Evolutionary conservation across 2,888 invertebrate genomes (phyloP).

Genomic region (Polia nebulosa): DNA sequence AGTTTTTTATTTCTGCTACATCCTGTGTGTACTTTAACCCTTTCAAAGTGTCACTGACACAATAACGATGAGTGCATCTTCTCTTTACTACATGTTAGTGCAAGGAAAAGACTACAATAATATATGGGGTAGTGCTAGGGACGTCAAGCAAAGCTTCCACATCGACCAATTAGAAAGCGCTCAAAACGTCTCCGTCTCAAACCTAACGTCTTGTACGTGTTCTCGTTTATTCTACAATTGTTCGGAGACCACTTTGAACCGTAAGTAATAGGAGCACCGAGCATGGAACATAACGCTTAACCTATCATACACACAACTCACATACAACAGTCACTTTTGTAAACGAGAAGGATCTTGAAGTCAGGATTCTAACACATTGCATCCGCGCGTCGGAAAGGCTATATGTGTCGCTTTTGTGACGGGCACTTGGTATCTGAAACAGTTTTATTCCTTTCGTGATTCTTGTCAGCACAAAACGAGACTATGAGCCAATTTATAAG

Average conservation of each 20-base stretch:
- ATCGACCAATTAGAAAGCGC: conserved; percentile 11
- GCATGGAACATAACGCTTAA: conserved; percentile 15
- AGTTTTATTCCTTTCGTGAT: background rate
- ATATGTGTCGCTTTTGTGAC: background rate
- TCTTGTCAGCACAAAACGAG: background rate
- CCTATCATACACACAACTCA: conserved; percentile 5
- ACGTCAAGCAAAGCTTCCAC: background rate
- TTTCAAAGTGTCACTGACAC: no score
- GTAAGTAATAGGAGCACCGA: conserved; percentile 21
- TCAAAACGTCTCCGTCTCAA: conserved; percentile 6
- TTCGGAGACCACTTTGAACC: conserved; percentile 35
- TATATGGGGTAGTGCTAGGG: background rate
- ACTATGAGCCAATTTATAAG: background rate
- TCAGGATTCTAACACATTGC: background rate
- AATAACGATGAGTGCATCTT: background rate
- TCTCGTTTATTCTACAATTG: conserved; percentile 39
- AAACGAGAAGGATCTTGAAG: background rate
- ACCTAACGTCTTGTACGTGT: conserved; percentile 32
- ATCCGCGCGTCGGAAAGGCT: background rate
- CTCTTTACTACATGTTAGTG: background rate
- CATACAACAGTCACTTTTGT: background rate
- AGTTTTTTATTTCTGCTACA: no score
- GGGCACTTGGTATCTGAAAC: background rate
- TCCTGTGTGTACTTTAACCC: no score
- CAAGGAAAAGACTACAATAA: no score